Base-by-base conservation (phyloP, 2,888 invertebrate species). In the Candidula unifasciata region DNA sequence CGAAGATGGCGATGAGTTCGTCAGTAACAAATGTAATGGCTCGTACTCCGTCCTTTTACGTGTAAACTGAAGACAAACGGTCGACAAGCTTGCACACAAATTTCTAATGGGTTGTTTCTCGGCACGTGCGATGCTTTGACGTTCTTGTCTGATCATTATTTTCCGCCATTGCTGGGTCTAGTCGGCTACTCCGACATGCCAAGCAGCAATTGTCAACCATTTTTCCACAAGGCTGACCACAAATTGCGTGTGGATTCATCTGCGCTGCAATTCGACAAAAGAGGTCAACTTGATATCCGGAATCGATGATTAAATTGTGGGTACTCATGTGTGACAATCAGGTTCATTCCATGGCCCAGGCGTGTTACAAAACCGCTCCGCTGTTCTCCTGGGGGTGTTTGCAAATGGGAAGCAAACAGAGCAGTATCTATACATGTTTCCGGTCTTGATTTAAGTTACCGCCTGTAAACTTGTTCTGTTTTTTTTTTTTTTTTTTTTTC, bases 281-380 rank as follows among this genome's bases (percentile, higher is more conserved):
- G 21, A 52, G 44, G 68, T 44, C 44, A 79, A 64, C 35, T 54
- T 35, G 71, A 57, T 27, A 33, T 21, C 27, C 3, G 54, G 71
- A 44, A 57, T 80, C 71, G 33, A 80, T 69, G 80, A 80, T 82
- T 82, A 82, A 82, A 82, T 82, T 73, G 73, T 54, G 37, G 64
- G 82, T 82, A 54, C 74, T 82, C 60, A 37, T 27, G 73, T 73
- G 74, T 82, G 64, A 82, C 44, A 64, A 35, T n/a, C 80, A 18
- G 37, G 30, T 27, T 60, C 10, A 33, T 52, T 13, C 73, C 35
- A 18, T 3, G 2, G 73, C 52, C n/a, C n/a, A n/a, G 16, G 3
- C 44, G n/a, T 16, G 44, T 52, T 10, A 10, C n/a, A 44, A 73
- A 27, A 24, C 18, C 8, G 44, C n/a, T 35, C 2, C n/a, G 2